Evolutionary conservation across 2,888 invertebrate genomes (phyloP).

Genomic region (Eupithecia abbreviata): DNA sequence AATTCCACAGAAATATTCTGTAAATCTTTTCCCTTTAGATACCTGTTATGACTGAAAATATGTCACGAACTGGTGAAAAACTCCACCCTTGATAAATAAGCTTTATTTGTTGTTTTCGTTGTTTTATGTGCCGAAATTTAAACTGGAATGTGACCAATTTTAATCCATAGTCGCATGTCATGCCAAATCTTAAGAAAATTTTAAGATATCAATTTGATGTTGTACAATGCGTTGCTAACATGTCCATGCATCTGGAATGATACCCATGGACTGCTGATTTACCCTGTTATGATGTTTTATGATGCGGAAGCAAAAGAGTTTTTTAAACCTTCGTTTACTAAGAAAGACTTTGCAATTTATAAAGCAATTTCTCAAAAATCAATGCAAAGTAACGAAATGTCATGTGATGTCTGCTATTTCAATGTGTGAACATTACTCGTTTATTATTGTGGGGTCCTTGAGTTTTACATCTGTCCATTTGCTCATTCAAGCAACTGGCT

Average conservation of each 20-base stretch:
- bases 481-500: conserved; percentile 40
- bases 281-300: conserved; percentile 47
- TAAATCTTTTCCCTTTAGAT: neutral
- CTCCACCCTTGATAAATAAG: conserved; percentile 32
- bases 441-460: conserved; percentile 25
- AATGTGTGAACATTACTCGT: neutral
- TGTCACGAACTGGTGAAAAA: conserved; percentile 40
- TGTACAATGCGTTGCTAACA: conserved; percentile 65
- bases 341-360: neutral
- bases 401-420: neutral
- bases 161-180: conserved; percentile 66
- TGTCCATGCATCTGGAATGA: conserved; percentile 65
- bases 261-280: conserved; percentile 57
- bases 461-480: conserved; percentile 27
- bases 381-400: neutral
- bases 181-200: conserved; percentile 61
- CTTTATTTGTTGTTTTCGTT: conserved; percentile 43
- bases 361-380: neutral
- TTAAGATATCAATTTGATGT: conserved; percentile 58
- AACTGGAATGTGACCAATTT: conserved; percentile 45
- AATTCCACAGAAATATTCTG: conserved; percentile 12
- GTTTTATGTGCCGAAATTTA: conserved; percentile 33
- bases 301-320: conserved; percentile 58
- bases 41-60: conserved; percentile 7
- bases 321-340: neutral